Evolutionary conservation across 1,140 invertebrate species (phyloP).

Genomic region (Trachymyrmex cornetzi): DNA sequence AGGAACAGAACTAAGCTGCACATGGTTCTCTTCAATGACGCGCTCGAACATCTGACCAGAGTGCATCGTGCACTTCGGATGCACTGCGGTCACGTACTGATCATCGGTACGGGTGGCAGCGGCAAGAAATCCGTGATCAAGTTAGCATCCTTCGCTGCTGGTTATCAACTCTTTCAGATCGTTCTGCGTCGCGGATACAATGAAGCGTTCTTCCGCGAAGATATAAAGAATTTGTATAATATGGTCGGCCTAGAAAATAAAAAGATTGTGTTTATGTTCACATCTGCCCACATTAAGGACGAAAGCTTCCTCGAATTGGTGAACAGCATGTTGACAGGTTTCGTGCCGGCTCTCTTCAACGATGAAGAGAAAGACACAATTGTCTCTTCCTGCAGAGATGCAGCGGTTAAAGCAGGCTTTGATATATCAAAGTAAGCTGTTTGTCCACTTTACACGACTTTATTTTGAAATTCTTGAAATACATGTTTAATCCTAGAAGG

Average conservation of each 20-base stretch:
- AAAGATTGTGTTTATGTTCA: slow-evolving; percentile 94
- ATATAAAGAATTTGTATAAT: slow-evolving; percentile 93
- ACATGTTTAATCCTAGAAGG: no score
- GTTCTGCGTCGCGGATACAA: slow-evolving; percentile 93
- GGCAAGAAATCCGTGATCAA: slow-evolving; percentile 93
- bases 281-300: slow-evolving; percentile 92
- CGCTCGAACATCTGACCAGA: slow-evolving; percentile 94
- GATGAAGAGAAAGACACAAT: slow-evolving; percentile 96
- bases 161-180: slow-evolving; percentile 94
- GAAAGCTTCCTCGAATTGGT: slow-evolving; percentile 95
- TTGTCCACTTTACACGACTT: no score
- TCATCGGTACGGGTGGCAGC: slow-evolving; percentile 95
- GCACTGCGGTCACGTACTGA: slow-evolving; percentile 93
- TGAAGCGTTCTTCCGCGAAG: slow-evolving; percentile 93
- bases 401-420: slow-evolving; percentile 90
- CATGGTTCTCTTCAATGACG: slow-evolving; percentile 96
- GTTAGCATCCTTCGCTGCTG: slow-evolving; percentile 92
- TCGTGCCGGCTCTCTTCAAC: slow-evolving; percentile 93
- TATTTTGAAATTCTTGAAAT: not conserved
- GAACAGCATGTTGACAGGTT: slow-evolving; percentile 96
- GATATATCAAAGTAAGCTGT: slow-evolving; percentile 69
- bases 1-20: slow-evolving; percentile 89
- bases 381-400: slow-evolving; percentile 89
- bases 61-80: slow-evolving; percentile 94
- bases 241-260: slow-evolving; percentile 92